phyloP scores from a whole-genome alignment of 1,140 invertebrate species.

The Sycobia sp. region DNA sequence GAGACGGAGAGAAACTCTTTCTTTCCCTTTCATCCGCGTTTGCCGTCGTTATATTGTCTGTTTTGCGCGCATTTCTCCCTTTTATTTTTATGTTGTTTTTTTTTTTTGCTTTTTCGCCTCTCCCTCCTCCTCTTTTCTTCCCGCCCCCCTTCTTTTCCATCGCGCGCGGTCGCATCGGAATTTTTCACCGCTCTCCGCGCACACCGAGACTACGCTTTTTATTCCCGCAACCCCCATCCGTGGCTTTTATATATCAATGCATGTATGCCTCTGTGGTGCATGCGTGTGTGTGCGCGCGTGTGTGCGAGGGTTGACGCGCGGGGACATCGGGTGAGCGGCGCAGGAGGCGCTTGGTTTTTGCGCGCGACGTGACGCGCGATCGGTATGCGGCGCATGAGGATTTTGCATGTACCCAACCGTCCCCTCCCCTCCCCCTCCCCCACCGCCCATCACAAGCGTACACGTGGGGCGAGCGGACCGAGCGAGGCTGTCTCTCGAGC shows the following conservation, averaged over 20 bases:
- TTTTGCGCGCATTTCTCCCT: background rate
- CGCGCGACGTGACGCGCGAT: background rate
- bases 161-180: background rate
- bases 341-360: background rate
- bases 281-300: background rate
- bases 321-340: no score
- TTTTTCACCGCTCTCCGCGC: background rate
- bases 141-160: background rate
- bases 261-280: no score
- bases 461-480: background rate
- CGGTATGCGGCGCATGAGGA: conserved; percentile 4
- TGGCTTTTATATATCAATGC: no score
- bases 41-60: no score
- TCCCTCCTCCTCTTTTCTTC: background rate
- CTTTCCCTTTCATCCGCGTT: no score
- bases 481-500: background rate
- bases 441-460: no score
- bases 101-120: no score
- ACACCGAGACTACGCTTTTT: no score
- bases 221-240: no score
- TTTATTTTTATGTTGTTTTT: background rate
- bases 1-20: no score
- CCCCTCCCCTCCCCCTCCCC: no score
- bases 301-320: background rate
- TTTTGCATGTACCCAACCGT: no score